Base-by-base conservation (phyloP, 1,140 invertebrate genomes). In the Geopemphigus sp. region DNA sequence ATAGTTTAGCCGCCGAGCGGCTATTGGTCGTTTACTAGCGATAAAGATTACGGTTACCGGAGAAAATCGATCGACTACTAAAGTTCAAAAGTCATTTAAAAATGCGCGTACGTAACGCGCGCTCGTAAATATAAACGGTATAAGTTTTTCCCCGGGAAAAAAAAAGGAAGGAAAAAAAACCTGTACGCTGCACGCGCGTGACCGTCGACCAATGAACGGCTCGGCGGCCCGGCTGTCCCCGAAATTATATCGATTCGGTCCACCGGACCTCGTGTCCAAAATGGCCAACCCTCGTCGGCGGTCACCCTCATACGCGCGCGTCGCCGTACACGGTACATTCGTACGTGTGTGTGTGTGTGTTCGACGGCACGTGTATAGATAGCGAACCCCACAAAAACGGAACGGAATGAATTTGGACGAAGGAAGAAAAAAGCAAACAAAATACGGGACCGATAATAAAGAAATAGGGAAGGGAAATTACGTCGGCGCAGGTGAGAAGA, bases 261-360 rank as follows among this genome's bases (percentile, higher is more conserved):
- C 19, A 74, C 72, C 72, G 54, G 29, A 74, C 54, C 22, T 74
- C 54, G 53, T n/a, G n/a, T 45, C 54, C 54, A 74, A 74, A 74
- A 74, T 74, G 29, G 72, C 54, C 54, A 74, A 56, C 72, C 54
- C 72, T 74, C n/a, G 29, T 57, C 12, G 29, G 53, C 54, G 10
- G 26, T 74, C 29, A 32, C 68, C 24, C 50, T 53, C 12, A 39
- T 45, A 64, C 32, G 19, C 63, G 4, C 63, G 32, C 32, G 19
- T n/a, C n/a, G n/a, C n/a, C n/a, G n/a, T n/a, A n/a, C n/a, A n/a
- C n/a, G n/a, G n/a, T n/a, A n/a, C n/a, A n/a, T n/a, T n/a, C n/a
- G n/a, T n/a, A n/a, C n/a, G n/a, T n/a, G n/a, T n/a, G n/a, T n/a
- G n/a, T n/a, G n/a, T n/a, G n/a, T n/a, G n/a, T n/a, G n/a, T n/a